Percentiles rank a stretch among this genome's conserved stretches.
Conservation (phyloP, 2,797 vertebrate species). For the Chiloscyllium punctatum region DNA sequence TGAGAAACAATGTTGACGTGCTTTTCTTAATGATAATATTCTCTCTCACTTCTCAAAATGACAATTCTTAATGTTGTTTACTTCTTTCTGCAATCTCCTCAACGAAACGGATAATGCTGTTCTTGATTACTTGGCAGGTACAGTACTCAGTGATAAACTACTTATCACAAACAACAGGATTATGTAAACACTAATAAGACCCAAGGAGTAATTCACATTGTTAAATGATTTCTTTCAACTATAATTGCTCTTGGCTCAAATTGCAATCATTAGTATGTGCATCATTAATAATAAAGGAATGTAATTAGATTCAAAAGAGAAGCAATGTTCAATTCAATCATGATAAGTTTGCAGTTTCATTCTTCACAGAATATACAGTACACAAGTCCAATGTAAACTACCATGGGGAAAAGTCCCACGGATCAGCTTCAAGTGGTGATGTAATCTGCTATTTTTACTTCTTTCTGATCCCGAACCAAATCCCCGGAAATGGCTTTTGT, state of each 20-base stretch:
- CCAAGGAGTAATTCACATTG: conserved; percentile 14
- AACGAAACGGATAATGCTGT: neutral
- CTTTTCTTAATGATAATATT: neutral
- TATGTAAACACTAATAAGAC: neutral
- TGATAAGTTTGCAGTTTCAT: neutral
- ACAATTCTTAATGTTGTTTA: conserved; percentile 14
- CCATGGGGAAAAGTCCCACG: neutral
- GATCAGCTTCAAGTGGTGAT: neutral
- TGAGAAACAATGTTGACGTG: neutral
- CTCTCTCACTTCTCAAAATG: conserved; percentile 1
- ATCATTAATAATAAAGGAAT: neutral
- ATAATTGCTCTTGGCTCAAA: neutral
- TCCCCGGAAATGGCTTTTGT: neutral
- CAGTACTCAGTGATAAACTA: neutral
- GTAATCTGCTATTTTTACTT: neutral
- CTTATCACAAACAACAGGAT: neutral
- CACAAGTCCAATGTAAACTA: neutral
- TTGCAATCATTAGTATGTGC: neutral
- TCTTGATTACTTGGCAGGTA: neutral
- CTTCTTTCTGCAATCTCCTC: neutral
- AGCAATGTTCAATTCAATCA: neutral
- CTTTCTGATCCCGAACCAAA: neutral
- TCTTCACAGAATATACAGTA: neutral
- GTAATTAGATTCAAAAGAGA: neutral
- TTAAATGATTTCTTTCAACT: conserved; percentile 2